Evolutionary conservation across 2,113 vertebrate species (phyloP), one percentile per base, ranked within the genome.

Genomic region (Callionymus lyra): DNA sequence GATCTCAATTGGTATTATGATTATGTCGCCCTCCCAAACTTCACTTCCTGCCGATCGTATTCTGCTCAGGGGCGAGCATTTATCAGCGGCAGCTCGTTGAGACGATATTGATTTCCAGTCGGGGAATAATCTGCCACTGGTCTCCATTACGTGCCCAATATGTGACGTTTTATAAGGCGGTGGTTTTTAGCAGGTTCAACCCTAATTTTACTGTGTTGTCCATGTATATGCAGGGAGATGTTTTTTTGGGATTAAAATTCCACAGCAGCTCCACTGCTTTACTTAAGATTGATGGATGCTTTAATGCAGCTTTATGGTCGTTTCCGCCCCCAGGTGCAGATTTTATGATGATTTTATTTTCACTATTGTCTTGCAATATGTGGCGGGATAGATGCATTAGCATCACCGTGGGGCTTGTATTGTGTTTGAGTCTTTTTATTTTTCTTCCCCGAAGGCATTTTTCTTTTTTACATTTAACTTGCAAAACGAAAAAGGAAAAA

Each of bases 81-180:
- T 2, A 42, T 31, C 38, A 42, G 38, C 4, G 15, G 35, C 41
- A 47, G 47, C 59, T 79, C 67, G 56, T 46, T 59, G 37, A 59
- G 47, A 41, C 32, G 6, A 41, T 64, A 69, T 75, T 65, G 66
- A 67, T 74, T 69, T 64, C 50, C 10, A 35, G 47, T 1, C 3
- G 18, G 35, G 42, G 40, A 21, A 53, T 61, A 61, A 61, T 63
- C 45, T 31, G 34, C 21, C 60, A 16, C n/a, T 12, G 12, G 34
- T 12, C 6, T 6, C 12, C 34, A 12, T 35, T 35, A 13, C 12
- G 12, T 2, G 34, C n/a, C n/a, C 34, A 35, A 3, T 13, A 35
- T 35, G 13, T 35, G 34, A n/a, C 6, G 34, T 35, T 35, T 35
- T 27, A 27, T 27, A 27, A 27, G 34, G 34, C 11, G 4, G 12